Percentiles rank a stretch among this genome's conserved stretches.
Conservation (phyloP, 2,797 vertebrate genomes). For the Luscinia luscinia region DNA sequence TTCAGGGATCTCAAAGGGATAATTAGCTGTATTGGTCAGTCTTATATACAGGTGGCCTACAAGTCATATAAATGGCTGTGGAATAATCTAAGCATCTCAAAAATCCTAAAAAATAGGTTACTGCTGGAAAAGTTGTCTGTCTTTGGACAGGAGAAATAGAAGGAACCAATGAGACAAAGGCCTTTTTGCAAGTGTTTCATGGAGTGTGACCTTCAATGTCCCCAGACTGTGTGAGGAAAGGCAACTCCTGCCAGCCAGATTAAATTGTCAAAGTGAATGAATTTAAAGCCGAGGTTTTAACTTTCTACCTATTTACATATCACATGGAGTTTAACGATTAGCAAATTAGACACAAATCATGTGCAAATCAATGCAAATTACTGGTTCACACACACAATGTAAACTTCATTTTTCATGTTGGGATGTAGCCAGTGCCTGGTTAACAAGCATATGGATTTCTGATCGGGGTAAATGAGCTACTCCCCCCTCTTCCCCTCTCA, state of each 20-base stretch:
- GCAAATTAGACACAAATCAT: conserved; percentile 70
- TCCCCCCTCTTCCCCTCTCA: not conserved
- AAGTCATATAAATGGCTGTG: not conserved
- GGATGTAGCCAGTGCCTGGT: conserved; percentile 36
- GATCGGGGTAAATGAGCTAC: conserved; percentile 60
- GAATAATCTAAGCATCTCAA: not conserved
- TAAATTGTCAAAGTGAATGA: conserved; percentile 53
- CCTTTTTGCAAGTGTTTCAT: not conserved
- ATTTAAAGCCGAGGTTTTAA: conserved; percentile 44
- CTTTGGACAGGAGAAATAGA: not conserved
- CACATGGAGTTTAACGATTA: conserved; percentile 63
- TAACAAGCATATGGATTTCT: conserved; percentile 70
- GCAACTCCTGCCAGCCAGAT: conserved; percentile 26
- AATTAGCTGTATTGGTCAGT: not conserved
- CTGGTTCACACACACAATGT: conserved; percentile 38
- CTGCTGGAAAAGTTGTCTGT: not conserved
- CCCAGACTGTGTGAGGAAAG: not conserved
- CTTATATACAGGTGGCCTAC: not conserved
- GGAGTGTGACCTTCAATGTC: not conserved
- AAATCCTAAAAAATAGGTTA: not conserved
- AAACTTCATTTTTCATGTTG: conserved; percentile 66
- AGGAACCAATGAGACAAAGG: not conserved
- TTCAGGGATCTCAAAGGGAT: not conserved
- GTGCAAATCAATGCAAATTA: conserved; percentile 73
- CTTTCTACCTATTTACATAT: conserved; percentile 60